Base-by-base conservation (phyloP, 1,140 invertebrate genomes). In the Contarinia nasturtii region DNA sequence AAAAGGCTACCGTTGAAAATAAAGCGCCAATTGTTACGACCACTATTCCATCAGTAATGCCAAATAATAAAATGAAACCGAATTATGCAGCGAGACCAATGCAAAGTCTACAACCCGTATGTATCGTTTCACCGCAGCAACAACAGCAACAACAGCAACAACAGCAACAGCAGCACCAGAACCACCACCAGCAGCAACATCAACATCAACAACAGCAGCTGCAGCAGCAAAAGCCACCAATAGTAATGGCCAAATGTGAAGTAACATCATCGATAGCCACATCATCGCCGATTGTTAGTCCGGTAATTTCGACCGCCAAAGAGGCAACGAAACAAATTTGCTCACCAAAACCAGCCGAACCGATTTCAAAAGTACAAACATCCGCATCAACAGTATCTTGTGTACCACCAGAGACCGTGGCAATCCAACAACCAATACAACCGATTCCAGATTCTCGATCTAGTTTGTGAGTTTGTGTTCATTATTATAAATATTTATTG, bases 391-490 rank as follows among this genome's bases (percentile, higher is more conserved):
- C 34, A 36, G 21, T 7, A 20, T 22, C 21, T 2, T 11, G 7
- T 14, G 2, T 27, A 15, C 44, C 44, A 33, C n/a, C 33, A 14
- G 19, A 14, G n/a, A 7, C 60, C 7, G 52, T 58, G n/a, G n/a
- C n/a, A n/a, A 47, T 22, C 51, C 41, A 58, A 45, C 59, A 60
- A 40, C 5, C 41, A 18, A 43, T 21, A 10, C 52, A 53, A 45
- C 59, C 60, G 41, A 63, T 61, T 52, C 58, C 59, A 33, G 57
- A 63, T 46, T 59, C 61, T 54, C 61, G 61, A 49, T 59, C 61
- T 57, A 61, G 58, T 57, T 63, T 63, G 61, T 63, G 61, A 63
- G 61, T 44, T 44, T 63, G 63, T 61, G 63, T 60, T 59, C 58
- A 61, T 27, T 27, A 27, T 5, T 27, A 27, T 27, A 55, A 56